A percentile compares a stretch with the other conserved stretches of the same genome.
phyloP scores from a whole-genome alignment of 2,113 vertebrate genomes.

The Columbina picui region DNA sequence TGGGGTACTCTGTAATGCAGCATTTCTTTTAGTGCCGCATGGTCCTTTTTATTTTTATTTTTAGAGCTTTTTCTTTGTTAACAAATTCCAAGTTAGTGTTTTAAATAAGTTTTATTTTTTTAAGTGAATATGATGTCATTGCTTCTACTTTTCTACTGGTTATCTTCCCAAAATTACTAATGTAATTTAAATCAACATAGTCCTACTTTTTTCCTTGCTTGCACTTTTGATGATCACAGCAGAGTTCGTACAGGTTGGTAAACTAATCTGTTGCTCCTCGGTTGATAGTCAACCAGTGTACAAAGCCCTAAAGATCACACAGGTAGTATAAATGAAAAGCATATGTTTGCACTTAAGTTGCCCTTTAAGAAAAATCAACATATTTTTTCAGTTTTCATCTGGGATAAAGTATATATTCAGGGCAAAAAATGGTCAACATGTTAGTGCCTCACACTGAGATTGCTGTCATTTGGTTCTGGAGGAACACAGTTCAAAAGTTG shows the following conservation, averaged over 20 bases:
- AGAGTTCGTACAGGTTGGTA: not conserved
- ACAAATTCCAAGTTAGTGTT: not conserved
- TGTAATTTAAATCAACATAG: not conserved
- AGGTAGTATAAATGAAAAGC: not conserved
- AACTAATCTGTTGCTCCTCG: not conserved
- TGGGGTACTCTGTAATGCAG: not conserved
- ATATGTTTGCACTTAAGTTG: not conserved
- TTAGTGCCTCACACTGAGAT: not conserved
- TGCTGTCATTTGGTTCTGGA: not conserved
- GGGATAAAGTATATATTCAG: not conserved
- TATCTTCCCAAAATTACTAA: not conserved
- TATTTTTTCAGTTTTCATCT: not conserved
- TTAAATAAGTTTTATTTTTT: conserved; percentile 12
- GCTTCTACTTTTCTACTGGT: not conserved
- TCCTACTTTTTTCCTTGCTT: not conserved
- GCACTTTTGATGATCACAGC: not conserved
- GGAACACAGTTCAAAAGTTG: not conserved
- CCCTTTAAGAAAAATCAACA: not conserved
- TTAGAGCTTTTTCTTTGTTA: not conserved
- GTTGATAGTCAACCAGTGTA: not conserved
- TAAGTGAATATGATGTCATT: not conserved
- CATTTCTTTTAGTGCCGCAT: not conserved
- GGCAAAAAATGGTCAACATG: not conserved
- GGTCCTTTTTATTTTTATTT: not conserved
- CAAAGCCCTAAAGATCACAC: not conserved